A percentile compares a stretch with the other conserved stretches of the same genome.
Conservation (phyloP, 2,888 invertebrate species). For the Tetrapedia diversipes region DNA sequence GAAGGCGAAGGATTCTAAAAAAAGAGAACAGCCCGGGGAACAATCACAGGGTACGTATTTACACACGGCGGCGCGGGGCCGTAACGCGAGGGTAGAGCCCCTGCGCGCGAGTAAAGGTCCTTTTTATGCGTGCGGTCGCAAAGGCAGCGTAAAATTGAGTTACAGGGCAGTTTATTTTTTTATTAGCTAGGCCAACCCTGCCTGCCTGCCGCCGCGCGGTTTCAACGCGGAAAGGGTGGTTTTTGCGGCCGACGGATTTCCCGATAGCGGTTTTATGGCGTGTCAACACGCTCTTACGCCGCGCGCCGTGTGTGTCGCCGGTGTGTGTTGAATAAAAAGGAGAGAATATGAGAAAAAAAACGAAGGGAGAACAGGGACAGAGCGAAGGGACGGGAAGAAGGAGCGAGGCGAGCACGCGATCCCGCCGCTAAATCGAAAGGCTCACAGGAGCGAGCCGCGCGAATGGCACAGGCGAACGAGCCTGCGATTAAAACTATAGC, state of each 20-base stretch:
- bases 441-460: conserved; percentile 34
- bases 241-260: conserved; percentile 81
- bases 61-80: conserved; percentile 65
- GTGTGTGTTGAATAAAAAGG: conserved; percentile 45
- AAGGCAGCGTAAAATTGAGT: conserved; percentile 80
- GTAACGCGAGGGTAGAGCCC: conserved; percentile 71
- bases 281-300: conserved; percentile 80
- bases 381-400: no score
- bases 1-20: conserved; percentile 59
- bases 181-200: conserved; percentile 74
- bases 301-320: conserved; percentile 38
- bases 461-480: conserved; percentile 28
- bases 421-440: conserved; percentile 69
- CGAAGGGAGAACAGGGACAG: not conserved
- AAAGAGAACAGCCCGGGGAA: conserved; percentile 61
- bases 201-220: conserved; percentile 65
- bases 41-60: conserved; percentile 67
- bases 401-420: conserved; percentile 69
- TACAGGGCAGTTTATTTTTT: conserved; percentile 80
- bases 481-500: conserved; percentile 57
- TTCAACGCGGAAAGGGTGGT: conserved; percentile 74
- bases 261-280: conserved; percentile 82
- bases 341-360: conserved; percentile 12
- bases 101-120: conserved; percentile 70
- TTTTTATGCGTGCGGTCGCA: conserved; percentile 71